phyloP scores from a whole-genome alignment of 2,797 vertebrate genomes.

The Mionectes olivaceus region DNA sequence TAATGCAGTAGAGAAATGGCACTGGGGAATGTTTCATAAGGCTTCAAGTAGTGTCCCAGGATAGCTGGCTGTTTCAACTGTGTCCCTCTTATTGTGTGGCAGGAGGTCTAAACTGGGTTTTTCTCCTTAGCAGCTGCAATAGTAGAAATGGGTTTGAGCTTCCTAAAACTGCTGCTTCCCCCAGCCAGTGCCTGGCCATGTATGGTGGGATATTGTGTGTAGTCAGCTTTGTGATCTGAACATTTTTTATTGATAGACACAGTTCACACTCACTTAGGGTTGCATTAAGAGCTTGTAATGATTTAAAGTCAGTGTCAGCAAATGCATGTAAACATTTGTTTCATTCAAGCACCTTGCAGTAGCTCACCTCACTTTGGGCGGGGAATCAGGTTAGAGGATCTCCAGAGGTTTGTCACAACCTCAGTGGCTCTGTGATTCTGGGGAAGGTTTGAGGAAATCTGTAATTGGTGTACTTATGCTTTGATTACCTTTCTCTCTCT shows the following conservation, averaged over 20 bases:
- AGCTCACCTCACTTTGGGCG: neutral
- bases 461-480: neutral
- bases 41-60: neutral
- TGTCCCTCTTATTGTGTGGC: neutral
- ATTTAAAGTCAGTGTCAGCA: neutral
- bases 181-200: neutral
- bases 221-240: neutral
- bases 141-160: neutral
- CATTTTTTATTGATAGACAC: neutral
- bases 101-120: neutral
- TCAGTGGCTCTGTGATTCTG: fast-evolving
- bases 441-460: neutral
- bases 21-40: fast-evolving
- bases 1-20: neutral
- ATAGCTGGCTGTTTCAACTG: neutral
- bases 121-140: neutral
- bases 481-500: neutral
- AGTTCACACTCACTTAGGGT: neutral
- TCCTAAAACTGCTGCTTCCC: neutral
- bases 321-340: neutral
- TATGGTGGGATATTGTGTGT: fast-evolving
- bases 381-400: fast-evolving
- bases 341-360: neutral
- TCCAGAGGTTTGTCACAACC: neutral
- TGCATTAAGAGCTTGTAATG: neutral